phyloP scores from a whole-genome alignment of 2,888 invertebrate species.

The Drosophila dives region DNA sequence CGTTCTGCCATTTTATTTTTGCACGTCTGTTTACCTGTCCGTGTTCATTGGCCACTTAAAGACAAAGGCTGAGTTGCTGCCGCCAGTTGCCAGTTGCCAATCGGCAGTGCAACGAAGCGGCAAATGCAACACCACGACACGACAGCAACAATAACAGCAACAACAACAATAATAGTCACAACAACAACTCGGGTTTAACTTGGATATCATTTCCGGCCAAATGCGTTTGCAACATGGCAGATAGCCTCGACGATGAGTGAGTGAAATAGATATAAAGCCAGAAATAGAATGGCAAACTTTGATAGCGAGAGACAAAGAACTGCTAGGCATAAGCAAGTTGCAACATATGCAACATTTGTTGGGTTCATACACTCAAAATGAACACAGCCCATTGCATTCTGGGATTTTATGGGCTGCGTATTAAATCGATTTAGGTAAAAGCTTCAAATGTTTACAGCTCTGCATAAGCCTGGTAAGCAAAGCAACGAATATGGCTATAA shows the following conservation, averaged over 20 bases:
- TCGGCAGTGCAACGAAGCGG: slow-evolving; percentile 76
- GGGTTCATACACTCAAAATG: background rate
- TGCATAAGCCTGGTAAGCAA: background rate
- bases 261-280: background rate
- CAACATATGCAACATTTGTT: background rate
- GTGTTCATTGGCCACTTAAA: slow-evolving; percentile 73
- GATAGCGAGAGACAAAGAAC: background rate
- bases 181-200: slow-evolving; percentile 27
- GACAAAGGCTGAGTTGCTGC: slow-evolving; percentile 54
- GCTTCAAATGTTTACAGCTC: background rate
- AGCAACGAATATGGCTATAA: background rate
- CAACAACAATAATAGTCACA: slow-evolving; percentile 25
- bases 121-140: slow-evolving; percentile 77
- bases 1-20: slow-evolving; percentile 13
- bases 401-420: background rate
- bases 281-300: background rate
- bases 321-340: slow-evolving; percentile 15
- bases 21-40: slow-evolving; percentile 42
- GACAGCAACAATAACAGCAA: slow-evolving; percentile 38
- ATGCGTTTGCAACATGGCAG: slow-evolving; percentile 71
- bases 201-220: slow-evolving; percentile 79
- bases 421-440: background rate
- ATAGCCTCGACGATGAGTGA: background rate
- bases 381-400: background rate
- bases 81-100: slow-evolving; percentile 58